phyloP scores from a whole-genome alignment of 2,113 vertebrate species.

The Felis catus region DNA sequence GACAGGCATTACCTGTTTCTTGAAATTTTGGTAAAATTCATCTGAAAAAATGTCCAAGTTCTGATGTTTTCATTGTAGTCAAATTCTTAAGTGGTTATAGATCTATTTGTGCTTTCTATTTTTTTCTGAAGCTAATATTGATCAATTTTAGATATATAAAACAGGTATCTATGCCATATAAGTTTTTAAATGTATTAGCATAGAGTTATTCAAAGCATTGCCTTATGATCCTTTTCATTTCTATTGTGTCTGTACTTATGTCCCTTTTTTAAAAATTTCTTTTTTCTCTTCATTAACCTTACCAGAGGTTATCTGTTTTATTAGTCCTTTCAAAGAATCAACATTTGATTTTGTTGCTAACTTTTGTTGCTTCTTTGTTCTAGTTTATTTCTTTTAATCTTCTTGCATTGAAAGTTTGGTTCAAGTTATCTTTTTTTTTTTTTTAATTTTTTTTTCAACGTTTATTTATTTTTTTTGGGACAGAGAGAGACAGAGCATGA shows the following conservation, averaged over 20 bases:
- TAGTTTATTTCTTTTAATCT: background rate
- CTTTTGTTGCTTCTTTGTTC: background rate
- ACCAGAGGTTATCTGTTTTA: background rate
- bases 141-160: background rate
- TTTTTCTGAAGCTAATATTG: background rate
- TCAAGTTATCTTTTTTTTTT: background rate
- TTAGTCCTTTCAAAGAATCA: background rate
- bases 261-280: background rate
- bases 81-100: background rate
- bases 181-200: background rate
- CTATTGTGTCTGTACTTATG: background rate
- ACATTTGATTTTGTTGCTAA: background rate
- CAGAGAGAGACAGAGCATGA: no score
- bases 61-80: background rate
- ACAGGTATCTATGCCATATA: background rate
- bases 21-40: background rate
- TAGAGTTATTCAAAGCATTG: background rate
- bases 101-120: background rate
- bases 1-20: background rate
- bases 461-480: no score
- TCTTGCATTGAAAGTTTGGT: slow-evolving; percentile 5
- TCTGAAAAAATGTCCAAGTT: background rate
- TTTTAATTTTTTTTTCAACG: no score
- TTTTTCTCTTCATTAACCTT: background rate
- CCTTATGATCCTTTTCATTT: background rate